phyloP scores from a whole-genome alignment of 2,888 invertebrate species.

The Pelosia muscerda region DNA sequence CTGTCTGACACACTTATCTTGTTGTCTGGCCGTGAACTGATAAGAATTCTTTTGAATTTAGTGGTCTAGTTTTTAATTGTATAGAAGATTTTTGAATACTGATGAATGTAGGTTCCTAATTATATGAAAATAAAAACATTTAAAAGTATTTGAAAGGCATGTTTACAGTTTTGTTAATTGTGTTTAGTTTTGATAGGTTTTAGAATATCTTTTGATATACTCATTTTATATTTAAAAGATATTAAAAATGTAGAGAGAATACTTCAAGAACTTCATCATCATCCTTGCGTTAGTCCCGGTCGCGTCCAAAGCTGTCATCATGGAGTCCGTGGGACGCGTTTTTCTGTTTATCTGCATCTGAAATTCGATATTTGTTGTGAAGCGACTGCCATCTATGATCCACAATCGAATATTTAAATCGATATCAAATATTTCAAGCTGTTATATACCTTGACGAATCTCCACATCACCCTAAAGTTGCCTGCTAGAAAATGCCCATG shows the following conservation, averaged over 20 bases:
- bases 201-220: neutral
- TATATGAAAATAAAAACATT: constrained; percentile 13
- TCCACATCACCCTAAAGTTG: too few species aligned
- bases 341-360: too few species aligned
- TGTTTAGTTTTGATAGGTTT: neutral
- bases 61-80: constrained; percentile 24
- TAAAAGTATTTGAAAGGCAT: neutral
- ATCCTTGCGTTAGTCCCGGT: too few species aligned
- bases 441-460: too few species aligned
- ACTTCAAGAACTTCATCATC: too few species aligned
- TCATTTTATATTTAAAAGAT: neutral
- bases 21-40: constrained; percentile 55
- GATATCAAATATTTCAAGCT: too few species aligned
- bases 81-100: constrained; percentile 12
- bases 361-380: too few species aligned
- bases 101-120: neutral
- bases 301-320: too few species aligned
- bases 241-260: neutral
- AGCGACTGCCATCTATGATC: too few species aligned
- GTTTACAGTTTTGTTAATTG: neutral
- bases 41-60: constrained; percentile 37
- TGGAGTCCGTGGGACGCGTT: too few species aligned
- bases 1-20: constrained; percentile 69
- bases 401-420: too few species aligned
- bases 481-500: too few species aligned